Evolutionary conservation across 2,888 invertebrate species (phyloP).

Genomic region (Neocrepidodera transversa): DNA sequence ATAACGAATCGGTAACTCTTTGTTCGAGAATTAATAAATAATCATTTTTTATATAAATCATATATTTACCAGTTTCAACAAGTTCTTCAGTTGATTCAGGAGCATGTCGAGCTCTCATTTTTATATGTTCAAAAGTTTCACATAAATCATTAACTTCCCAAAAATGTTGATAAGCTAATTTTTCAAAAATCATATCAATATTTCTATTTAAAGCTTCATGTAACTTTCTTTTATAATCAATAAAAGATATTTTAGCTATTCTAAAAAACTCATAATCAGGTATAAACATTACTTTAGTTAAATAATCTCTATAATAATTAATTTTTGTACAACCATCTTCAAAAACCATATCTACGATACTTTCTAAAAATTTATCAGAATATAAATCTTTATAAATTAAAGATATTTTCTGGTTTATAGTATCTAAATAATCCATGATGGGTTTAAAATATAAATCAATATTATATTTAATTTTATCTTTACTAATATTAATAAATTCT

Average conservation of each 20-base stretch:
- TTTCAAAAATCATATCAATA: constrained; percentile 67
- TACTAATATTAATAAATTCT: constrained; percentile 60
- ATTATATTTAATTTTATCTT: constrained; percentile 62
- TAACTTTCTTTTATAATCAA: constrained; percentile 67
- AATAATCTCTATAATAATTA: constrained; percentile 64
- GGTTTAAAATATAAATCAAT: constrained; percentile 66
- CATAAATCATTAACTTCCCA: constrained; percentile 73
- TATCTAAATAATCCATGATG: constrained; percentile 63
- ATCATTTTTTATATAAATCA: constrained; percentile 73
- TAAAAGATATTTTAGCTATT: constrained; percentile 67
- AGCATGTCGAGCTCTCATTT: constrained; percentile 70
- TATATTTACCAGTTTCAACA: constrained; percentile 72
- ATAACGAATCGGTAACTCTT: constrained; percentile 71
- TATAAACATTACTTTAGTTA: constrained; percentile 67
- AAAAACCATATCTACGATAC: constrained; percentile 62
- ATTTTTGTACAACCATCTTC: constrained; percentile 68
- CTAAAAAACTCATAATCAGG: constrained; percentile 72
- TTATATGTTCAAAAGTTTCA: constrained; percentile 73
- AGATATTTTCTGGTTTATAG: constrained; percentile 64
- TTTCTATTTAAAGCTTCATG: constrained; percentile 65
- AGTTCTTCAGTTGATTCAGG: constrained; percentile 82
- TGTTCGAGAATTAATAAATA: constrained; percentile 72
- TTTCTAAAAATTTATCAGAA: constrained; percentile 33
- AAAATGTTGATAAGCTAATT: constrained; percentile 70
- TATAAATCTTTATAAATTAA: constrained; percentile 60